Evolutionary conservation across 2,113 vertebrate genomes (phyloP), one percentile per base, ranked within the genome.

Genomic region (Peromyscus californicus): DNA sequence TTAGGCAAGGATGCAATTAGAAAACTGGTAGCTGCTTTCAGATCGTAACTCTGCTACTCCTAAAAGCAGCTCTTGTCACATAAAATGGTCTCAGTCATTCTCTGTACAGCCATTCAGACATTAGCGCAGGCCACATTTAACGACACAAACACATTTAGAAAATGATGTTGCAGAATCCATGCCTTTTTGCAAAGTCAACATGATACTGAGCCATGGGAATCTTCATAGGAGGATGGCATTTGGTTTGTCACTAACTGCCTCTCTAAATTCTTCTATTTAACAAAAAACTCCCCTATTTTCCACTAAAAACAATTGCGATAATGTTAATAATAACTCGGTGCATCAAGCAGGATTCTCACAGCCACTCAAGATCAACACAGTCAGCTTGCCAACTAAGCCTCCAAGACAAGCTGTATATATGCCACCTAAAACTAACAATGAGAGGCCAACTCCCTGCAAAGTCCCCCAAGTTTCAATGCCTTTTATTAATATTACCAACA

Each of bases 51-150:
- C 42, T 16, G 24, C 69, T 39, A 29, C 31, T 70, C 65, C 59
- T 90, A 10, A 75, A 89, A 90, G 33, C 85, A 92, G 48, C 63
- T 95, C 92, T 96, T 93, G 36, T 88, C 57, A 70, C 69, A 89
- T 65, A 67, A 72, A 65, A 54, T 24, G 17, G 0, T 94, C 75
- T 93, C 67, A 89, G 57, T 65, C 7, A 22, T 93, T 94, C 80
- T 89, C 17, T 24, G 10, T 22, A 33, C 1, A 75, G 42, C 69
- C 90, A 72, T 21, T 96, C 42, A 59, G 70, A n/a, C 8, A 59
- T 57, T 2, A 16, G 54, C 3, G 13, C 4, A 9, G 22, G 67
- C 80, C 91, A 89, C 91, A 86, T 48, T 82, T 39, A 48, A 85
- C 33, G 12, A 12, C 10, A 36, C n/a, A 88, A 85, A 86, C 15